Evolutionary conservation across 2,113 vertebrate species (phyloP), one percentile per base, ranked within the genome.

Genomic region (Pipra filicauda): DNA sequence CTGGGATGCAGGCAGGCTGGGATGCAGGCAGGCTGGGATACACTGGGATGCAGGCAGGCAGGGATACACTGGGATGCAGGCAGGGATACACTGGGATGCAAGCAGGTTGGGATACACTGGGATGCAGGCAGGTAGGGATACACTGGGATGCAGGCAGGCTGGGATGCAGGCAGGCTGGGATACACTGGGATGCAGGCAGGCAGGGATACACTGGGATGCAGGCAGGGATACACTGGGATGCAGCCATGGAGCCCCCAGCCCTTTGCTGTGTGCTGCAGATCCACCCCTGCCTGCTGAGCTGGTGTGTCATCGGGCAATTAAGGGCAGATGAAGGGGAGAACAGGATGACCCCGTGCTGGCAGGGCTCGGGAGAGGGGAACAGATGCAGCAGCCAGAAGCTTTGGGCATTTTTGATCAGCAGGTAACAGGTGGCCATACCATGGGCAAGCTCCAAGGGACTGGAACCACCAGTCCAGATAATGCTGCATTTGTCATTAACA

Each of bases 321-420:
- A 89, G 88, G 44, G 85, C 52, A 86, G 88, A 94, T 14, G 26
- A 69, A 89, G 66, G 83, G 69, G 65, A 28, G 76, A 91, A 86
- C 73, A 65, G 15, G 76, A 54, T 72, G 88, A 92, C 49, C 79
- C 90, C 2, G 16, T 0, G 1, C 90, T 71, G 85, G 78, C 1
- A 2, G 67, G 67, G 79, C 82, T 57, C 69, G 3, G 72, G 69
- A 79, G 78, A 49, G 30, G 77, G 65, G 46, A 89, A 54, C 83
- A 94, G 95, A 81, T 85, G 91, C 77, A 37, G 93, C 93, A 73
- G 77, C 66, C 95, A 85, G 89, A 49, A 91, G 49, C 46, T 89
- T 67, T 59, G 84, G 71, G 57, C 15, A 58, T 55, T 92, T 82
- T 62, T 37, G 44, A 24, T 61, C 88, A 86, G 76, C 24, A 4